phyloP scores from a whole-genome alignment of 2,797 vertebrate genomes.

The Pseudochirops corinnae region DNA sequence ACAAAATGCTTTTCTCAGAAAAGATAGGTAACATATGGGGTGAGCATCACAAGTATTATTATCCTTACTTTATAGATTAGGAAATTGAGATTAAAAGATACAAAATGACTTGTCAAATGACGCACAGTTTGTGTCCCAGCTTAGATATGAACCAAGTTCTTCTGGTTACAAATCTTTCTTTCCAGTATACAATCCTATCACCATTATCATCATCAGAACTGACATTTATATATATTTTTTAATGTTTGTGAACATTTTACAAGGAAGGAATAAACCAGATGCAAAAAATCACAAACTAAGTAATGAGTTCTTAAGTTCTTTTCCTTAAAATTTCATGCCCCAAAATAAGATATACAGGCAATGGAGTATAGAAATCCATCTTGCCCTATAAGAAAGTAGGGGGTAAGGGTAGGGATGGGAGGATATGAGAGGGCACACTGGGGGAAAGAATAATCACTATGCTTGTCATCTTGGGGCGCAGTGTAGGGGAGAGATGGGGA shows the following conservation, averaged over 20 bases:
- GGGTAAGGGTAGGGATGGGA: too few species aligned
- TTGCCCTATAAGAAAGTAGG: too few species aligned
- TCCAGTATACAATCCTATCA: background rate
- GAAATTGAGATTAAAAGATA: background rate
- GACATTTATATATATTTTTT: background rate
- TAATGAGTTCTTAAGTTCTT: background rate
- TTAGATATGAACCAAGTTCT: background rate
- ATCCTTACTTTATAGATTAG: background rate
- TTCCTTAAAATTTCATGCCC: slow-evolving; percentile 46
- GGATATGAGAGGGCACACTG: too few species aligned
- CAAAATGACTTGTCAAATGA: background rate
- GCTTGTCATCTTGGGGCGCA: too few species aligned
- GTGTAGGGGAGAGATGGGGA: too few species aligned
- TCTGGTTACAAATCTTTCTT: background rate
- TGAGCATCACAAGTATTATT: background rate
- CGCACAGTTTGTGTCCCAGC: background rate
- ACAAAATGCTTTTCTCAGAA: background rate
- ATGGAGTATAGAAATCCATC: too few species aligned
- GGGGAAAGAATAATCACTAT: too few species aligned
- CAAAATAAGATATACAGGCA: too few species aligned
- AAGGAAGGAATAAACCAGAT: background rate
- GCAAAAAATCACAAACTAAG: background rate
- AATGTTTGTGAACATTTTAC: background rate
- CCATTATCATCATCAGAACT: background rate
- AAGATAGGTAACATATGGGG: background rate